phyloP scores from a whole-genome alignment of 2,888 invertebrate species.

The Hemithea aestivaria region DNA sequence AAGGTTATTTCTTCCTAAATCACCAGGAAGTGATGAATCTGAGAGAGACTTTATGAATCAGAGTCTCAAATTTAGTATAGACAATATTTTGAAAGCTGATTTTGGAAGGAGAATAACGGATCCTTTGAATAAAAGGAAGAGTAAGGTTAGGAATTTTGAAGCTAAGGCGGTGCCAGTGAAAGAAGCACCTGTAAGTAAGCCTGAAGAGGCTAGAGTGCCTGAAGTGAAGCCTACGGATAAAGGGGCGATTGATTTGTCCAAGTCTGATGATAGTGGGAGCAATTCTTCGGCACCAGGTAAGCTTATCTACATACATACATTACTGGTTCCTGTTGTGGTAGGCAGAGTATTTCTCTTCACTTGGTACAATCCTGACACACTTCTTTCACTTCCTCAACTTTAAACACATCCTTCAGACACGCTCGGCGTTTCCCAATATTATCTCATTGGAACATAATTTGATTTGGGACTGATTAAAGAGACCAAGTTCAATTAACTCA shows the following conservation, averaged over 20 bases:
- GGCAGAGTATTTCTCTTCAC: too few relatives aligned
- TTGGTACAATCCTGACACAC: too few relatives aligned
- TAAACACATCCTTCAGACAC: too few relatives aligned
- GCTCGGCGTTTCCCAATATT: too few relatives aligned
- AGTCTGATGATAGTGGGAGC: slow-evolving; percentile 65
- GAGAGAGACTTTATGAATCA: slow-evolving; percentile 73
- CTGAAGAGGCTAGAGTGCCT: slow-evolving; percentile 61
- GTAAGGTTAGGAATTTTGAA: slow-evolving; percentile 50
- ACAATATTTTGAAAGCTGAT: slow-evolving; percentile 91
- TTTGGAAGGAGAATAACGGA: slow-evolving; percentile 87
- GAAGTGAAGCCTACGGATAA: slow-evolving; percentile 63
- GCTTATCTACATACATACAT: slow-evolving; percentile 44
- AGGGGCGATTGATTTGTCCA: slow-evolving; percentile 67
- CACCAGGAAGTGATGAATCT: slow-evolving; percentile 61
- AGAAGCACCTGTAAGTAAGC: slow-evolving; percentile 46
- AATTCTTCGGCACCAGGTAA: slow-evolving; percentile 71
- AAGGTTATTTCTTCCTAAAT: slow-evolving; percentile 54
- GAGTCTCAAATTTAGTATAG: slow-evolving; percentile 89
- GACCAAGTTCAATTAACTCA: too few relatives aligned
- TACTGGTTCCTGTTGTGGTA: too few relatives aligned
- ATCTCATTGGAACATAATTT: too few relatives aligned
- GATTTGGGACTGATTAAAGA: too few relatives aligned
- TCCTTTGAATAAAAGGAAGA: slow-evolving; percentile 82
- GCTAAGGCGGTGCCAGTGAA: slow-evolving; percentile 53
- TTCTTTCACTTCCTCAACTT: too few relatives aligned